phyloP scores from a whole-genome alignment of 2,113 vertebrate genomes.

The Psettodes erumei region DNA sequence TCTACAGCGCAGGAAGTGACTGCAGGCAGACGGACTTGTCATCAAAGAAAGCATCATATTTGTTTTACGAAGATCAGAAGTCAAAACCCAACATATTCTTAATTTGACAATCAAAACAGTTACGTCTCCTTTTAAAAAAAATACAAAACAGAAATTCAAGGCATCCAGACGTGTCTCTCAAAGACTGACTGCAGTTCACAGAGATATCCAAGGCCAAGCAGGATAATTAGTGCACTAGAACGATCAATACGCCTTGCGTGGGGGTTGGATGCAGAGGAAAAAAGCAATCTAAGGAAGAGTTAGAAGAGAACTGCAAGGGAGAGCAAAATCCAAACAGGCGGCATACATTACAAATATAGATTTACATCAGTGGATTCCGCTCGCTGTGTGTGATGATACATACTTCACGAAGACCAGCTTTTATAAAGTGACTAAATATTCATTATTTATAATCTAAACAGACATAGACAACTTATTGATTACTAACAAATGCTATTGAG shows the following conservation, averaged over 20 bases:
- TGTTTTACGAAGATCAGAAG: constrained; percentile 29
- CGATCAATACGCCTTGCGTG: constrained; percentile 69
- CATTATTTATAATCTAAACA: constrained; percentile 56
- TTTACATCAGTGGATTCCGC: constrained; percentile 41
- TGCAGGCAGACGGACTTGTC: constrained; percentile 5
- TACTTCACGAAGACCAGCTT: constrained; percentile 30
- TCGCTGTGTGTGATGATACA: constrained; percentile 20
- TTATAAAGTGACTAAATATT: constrained; percentile 37
- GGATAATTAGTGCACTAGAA: constrained; percentile 73
- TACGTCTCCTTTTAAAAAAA: background rate
- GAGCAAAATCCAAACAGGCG: constrained; percentile 55
- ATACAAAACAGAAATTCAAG: background rate
- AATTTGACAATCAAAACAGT: constrained; percentile 12
- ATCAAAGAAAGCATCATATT: constrained; percentile 29
- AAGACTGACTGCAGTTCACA: constrained; percentile 59
- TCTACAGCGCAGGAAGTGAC: constrained; percentile 17
- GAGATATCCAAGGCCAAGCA: constrained; percentile 69
- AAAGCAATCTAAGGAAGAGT: constrained; percentile 63
- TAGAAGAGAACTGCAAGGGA: constrained; percentile 48
- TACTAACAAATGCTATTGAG: constrained; percentile 44
- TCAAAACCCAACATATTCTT: constrained; percentile 7
- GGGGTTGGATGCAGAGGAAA: constrained; percentile 55
- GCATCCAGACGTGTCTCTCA: constrained; percentile 43
- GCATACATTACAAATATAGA: constrained; percentile 37
- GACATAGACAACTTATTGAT: constrained; percentile 53